Conservation (phyloP, 1,140 invertebrate species). For the Copidosoma floridanum region DNA sequence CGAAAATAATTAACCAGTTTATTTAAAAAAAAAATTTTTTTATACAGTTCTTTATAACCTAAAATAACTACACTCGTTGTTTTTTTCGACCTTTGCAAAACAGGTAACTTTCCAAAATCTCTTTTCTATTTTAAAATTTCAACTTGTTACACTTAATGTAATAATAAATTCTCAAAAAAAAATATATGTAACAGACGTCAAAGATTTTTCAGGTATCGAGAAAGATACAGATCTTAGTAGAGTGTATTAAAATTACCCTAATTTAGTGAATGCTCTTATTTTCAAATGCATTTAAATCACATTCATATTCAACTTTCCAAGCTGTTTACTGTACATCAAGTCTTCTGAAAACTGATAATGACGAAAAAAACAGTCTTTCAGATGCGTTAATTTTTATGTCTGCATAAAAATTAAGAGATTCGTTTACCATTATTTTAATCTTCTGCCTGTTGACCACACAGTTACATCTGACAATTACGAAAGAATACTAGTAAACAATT, state of each 20-base stretch:
- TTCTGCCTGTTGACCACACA: too few relatives aligned
- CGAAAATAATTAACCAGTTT: slow-evolving; percentile 45
- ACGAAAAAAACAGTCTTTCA: too few relatives aligned
- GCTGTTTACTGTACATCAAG: too few relatives aligned
- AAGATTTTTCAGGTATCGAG: too few relatives aligned
- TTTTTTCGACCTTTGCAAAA: slow-evolving; percentile 38
- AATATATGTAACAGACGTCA: background rate
- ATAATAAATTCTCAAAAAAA: background rate
- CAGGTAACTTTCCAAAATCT: slow-evolving; percentile 44
- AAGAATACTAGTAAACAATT: too few relatives aligned
- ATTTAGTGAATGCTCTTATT: slow-evolving; percentile 24
- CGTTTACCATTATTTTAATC: too few relatives aligned
- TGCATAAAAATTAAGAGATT: too few relatives aligned
- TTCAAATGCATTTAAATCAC: too few relatives aligned
- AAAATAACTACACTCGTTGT: slow-evolving; percentile 39
- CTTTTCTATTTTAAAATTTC: slow-evolving; percentile 49
- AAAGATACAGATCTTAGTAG: slow-evolving; percentile 30
- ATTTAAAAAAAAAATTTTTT: slow-evolving; percentile 38
- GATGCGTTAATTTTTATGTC: too few relatives aligned
- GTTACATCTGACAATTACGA: too few relatives aligned
- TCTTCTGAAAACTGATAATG: too few relatives aligned
- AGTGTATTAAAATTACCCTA: slow-evolving; percentile 45
- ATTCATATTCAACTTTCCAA: too few relatives aligned
- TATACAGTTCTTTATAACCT: slow-evolving; percentile 14
- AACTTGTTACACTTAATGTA: slow-evolving; percentile 47